Conservation (phyloP, 30 jellyfish, hydroid and myxozoan genomes). For the Phacellophora camtschatica region DNA sequence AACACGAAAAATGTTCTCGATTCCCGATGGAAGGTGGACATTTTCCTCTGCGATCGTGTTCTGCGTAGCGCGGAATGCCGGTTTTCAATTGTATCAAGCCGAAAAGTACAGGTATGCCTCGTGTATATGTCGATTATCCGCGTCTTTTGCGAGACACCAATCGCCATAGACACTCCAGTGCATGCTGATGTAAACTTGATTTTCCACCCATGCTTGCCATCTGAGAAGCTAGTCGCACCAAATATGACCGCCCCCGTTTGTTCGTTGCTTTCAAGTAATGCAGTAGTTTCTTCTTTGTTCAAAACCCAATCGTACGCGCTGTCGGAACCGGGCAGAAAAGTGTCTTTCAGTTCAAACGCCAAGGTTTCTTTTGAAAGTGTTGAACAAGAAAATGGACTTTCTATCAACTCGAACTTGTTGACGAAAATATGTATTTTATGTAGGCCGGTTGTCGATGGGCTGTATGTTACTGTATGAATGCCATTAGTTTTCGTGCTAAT, state of each 20-base stretch:
- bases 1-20: conserved; percentile 53
- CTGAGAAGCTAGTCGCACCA: conserved; percentile 44
- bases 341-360: conserved; percentile 28
- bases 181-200: conserved; percentile 65
- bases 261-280: conserved; percentile 62
- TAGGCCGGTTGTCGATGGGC: conserved; percentile 27
- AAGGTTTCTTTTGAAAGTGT: conserved; percentile 43
- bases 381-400: conserved; percentile 55
- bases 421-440: conserved; percentile 41
- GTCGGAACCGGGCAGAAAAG: conserved; percentile 3
- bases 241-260: conserved; percentile 56
- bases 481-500: conserved; percentile 56
- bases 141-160: conserved; percentile 67
- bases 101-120: conserved; percentile 37
- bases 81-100: not conserved
- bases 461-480: conserved; percentile 38
- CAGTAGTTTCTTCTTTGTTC: conserved; percentile 65
- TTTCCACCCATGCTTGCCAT: conserved; percentile 68
- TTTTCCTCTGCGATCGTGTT: conserved; percentile 21
- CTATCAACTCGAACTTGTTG: conserved; percentile 50
- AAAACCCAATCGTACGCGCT: conserved; percentile 46
- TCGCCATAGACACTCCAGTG: conserved; percentile 46
- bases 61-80: not conserved
- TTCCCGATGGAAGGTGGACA: conserved; percentile 65
- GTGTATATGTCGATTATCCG: conserved; percentile 49